A percentile compares a stretch with the other conserved stretches of the same genome.
These are phyloP conservation scores for Pteropus rufus DNA, from an alignment of 2,797 vertebrate species.

Conservation along the genomic window DNA sequence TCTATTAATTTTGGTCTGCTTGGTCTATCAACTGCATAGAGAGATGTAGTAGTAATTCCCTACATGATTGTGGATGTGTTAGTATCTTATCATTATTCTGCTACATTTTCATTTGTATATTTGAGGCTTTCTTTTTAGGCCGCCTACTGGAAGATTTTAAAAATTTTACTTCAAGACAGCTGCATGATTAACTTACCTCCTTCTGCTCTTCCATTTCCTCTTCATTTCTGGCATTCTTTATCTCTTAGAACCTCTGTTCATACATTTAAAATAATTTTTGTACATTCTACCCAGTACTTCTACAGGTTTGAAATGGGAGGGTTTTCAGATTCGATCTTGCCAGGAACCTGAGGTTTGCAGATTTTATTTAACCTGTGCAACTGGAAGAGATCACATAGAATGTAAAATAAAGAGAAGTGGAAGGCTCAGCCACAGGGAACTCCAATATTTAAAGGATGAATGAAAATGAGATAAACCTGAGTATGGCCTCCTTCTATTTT, in stretches of 20 bases:
- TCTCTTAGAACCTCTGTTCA: not conserved
- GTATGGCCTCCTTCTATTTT: not conserved
- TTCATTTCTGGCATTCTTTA: not conserved
- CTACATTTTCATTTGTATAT: not conserved
- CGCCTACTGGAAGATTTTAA: not conserved
- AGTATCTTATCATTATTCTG: not conserved
- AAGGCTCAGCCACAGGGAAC: not conserved
- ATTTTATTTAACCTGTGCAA: not conserved
- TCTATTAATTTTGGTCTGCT: not conserved
- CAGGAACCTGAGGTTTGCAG: not conserved
- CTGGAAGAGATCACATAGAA: not conserved
- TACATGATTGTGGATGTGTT: not conserved
- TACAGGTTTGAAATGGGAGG: not conserved
- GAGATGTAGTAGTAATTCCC: not conserved
- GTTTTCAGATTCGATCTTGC: not conserved
- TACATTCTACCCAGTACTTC: not conserved
- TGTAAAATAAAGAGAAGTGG: not conserved
- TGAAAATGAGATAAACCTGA: not conserved
- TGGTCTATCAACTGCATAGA: not conserved
- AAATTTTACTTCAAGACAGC: not conserved
- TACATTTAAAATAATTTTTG: constrained; percentile 14
- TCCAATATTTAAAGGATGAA: not conserved
- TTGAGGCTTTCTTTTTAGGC: not conserved
- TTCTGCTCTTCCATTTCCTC: not conserved
- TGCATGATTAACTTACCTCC: not conserved